These are phyloP conservation scores for Camponotus fellah DNA, from an alignment of 2,888 invertebrate species.

Conservation along the genomic window DNA sequence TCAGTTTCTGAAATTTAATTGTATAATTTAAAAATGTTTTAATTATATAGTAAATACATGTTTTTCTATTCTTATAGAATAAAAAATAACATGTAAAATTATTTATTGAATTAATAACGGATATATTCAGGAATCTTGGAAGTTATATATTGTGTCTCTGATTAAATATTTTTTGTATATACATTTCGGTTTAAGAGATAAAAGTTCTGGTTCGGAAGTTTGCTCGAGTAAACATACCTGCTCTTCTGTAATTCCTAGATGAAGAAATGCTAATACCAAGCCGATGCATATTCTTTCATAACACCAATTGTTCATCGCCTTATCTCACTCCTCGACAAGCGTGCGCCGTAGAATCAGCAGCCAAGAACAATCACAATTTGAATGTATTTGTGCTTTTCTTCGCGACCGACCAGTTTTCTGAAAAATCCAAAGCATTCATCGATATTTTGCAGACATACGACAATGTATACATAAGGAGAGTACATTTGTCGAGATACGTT, in stretches of 20 bases:
- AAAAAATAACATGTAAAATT: neutral
- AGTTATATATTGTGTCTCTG: neutral
- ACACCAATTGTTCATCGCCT: conserved; percentile 17
- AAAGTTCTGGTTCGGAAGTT: neutral
- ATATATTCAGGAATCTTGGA: neutral
- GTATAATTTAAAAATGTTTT: neutral
- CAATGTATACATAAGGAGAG: conserved; percentile 18
- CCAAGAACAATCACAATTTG: conserved; percentile 24
- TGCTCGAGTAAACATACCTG: neutral
- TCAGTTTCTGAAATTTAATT: neutral
- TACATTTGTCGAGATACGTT: conserved; percentile 12
- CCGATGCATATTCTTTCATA: conserved; percentile 27
- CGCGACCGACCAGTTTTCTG: neutral
- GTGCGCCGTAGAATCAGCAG: conserved; percentile 22
- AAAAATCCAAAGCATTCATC: neutral
- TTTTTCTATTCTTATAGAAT: neutral
- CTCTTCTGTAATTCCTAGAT: conserved; percentile 4
- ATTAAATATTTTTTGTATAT: neutral
- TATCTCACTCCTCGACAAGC: conserved; percentile 15
- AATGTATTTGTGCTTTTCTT: conserved; percentile 18
- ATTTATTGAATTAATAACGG: neutral
- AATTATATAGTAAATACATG: neutral
- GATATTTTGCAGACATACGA: conserved; percentile 7
- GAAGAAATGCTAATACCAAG: conserved; percentile 14
- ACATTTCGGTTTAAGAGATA: neutral